Percentiles rank a stretch among this genome's conserved stretches.
These are phyloP conservation scores for Cyanocitta stelleri DNA, from an alignment of 2,113 vertebrate genomes.

Conservation along the genomic window DNA sequence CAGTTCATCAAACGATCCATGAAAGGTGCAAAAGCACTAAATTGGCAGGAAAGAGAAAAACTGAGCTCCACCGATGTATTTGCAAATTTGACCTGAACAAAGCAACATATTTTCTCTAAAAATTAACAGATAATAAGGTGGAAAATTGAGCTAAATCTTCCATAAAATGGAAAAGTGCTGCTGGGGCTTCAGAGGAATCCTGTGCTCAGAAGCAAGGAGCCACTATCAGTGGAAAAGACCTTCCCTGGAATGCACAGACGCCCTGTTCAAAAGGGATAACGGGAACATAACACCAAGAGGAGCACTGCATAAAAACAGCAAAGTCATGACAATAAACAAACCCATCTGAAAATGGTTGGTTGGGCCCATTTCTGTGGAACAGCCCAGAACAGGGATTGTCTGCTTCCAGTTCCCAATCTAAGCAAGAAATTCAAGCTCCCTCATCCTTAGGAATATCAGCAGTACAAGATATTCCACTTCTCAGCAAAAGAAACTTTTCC, in stretches of 20 bases:
- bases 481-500: background rate
- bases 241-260: background rate
- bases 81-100: background rate
- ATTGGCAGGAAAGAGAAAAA: background rate
- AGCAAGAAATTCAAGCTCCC: background rate
- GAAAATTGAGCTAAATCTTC: background rate
- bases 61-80: background rate
- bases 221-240: background rate
- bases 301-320: accelerated
- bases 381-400: background rate
- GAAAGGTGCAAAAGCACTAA: background rate
- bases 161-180: background rate
- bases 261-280: background rate
- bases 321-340: background rate
- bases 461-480: background rate
- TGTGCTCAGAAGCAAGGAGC: background rate
- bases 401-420: background rate
- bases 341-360: background rate
- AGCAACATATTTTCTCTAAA: background rate
- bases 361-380: background rate
- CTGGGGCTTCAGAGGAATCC: background rate
- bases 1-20: background rate
- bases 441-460: background rate
- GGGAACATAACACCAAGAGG: background rate
- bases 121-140: background rate